A percentile compares a stretch with the other conserved stretches of the same genome.
Conservation (phyloP, 1,140 invertebrate genomes). For the Rhopalosiphum maidis region DNA sequence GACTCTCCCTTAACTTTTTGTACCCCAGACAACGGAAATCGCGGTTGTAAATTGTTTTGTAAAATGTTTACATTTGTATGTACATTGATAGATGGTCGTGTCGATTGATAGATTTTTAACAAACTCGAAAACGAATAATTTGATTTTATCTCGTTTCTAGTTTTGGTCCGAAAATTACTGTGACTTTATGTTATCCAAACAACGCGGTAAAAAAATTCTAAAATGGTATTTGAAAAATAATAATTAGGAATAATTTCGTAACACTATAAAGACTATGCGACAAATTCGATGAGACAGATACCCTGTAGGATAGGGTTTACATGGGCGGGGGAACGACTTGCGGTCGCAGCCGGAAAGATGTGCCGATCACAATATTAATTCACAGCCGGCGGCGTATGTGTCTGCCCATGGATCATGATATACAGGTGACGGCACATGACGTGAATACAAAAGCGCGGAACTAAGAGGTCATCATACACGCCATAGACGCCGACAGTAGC, state of each 20-base stretch:
- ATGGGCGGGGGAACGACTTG: neutral
- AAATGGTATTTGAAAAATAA: neutral
- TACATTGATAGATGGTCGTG: neutral
- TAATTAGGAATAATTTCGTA: neutral
- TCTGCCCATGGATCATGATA: neutral
- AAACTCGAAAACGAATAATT: neutral
- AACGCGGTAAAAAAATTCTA: neutral
- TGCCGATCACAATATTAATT: neutral
- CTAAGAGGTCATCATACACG: neutral
- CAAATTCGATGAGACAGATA: neutral
- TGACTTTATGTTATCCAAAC: neutral
- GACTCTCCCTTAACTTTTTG: neutral
- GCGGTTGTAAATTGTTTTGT: neutral
- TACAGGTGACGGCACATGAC: conserved; percentile 4
- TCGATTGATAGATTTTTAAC: neutral
- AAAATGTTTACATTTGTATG: neutral
- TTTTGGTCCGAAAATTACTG: neutral
- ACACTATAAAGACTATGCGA: neutral
- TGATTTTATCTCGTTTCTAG: neutral
- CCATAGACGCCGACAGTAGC: neutral
- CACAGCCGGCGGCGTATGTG: neutral
- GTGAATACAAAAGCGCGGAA: neutral
- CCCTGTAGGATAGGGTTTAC: neutral
- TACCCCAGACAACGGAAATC: neutral
- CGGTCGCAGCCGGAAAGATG: neutral